Base-by-base conservation (phyloP, 2,888 invertebrate species). In the Drosophila antonietae region DNA sequence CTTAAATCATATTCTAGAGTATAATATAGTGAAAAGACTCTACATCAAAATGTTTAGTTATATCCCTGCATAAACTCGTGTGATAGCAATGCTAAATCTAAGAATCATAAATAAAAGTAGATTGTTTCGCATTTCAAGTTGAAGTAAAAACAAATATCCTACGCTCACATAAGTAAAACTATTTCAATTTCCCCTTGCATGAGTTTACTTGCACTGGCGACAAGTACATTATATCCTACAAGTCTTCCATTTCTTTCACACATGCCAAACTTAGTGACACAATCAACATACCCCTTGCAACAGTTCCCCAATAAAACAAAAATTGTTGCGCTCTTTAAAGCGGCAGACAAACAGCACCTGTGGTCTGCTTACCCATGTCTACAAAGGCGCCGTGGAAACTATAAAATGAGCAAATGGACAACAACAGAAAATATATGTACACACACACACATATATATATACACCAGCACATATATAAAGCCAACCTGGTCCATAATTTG, bases 321-420 rank as follows among this genome's bases (percentile, higher is more conserved):
- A 52, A 31, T 37, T 41, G 51, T 63, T 57, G 55, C 51, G 61
- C 61, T 68, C 41, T 43, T 78, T 67, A 68, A 64, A 64, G 55
- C 44, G n/a, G 18, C 33, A 55, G 55, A 67, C 61, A 37, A 53
- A 51, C 70, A 67, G 67, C 77, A 77, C 77, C 77, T 78, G 79
- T 79, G 79, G 51, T 69, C 63, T 44, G 69, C 55, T 61, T 44
- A 35, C 57, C 18, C 15, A 31, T 39, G 51, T 57, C 55, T 58
- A 68, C 70, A 79, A 78, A 78, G 79, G 78, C 70, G 75, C 78
- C 81, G 79, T 80, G 55, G 44, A 58, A 82, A 66, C 80, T 68
- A 80, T 80, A 76, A 80, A 82, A 80, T 60, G 44, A n/a, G 18
- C 65, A 66, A 68, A 51, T 47, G 58, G 41, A 37, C 37, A 61